A percentile compares a stretch with the other conserved stretches of the same genome.
phyloP scores from a whole-genome alignment of 2,113 vertebrate species.

The Forbesichthys papilliferus region DNA sequence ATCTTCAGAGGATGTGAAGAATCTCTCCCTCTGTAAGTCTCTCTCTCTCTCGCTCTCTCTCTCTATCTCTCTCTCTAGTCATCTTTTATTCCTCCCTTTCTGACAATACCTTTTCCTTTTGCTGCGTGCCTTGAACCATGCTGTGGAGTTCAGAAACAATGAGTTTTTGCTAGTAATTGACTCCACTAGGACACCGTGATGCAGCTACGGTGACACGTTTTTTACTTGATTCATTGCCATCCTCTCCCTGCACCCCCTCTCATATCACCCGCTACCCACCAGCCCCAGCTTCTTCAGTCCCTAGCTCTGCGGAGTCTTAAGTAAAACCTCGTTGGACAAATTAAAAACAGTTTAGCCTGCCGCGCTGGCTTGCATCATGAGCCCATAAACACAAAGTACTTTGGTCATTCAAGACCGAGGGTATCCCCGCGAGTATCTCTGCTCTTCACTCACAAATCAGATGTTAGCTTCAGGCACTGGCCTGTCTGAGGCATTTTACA shows the following conservation, averaged over 20 bases:
- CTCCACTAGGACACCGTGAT: slow-evolving; percentile 70
- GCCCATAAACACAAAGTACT: slow-evolving; percentile 78
- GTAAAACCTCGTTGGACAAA: slow-evolving; percentile 83
- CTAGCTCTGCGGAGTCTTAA: slow-evolving; percentile 75
- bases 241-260: slow-evolving; percentile 49
- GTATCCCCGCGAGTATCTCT: slow-evolving; percentile 74
- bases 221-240: slow-evolving; percentile 76
- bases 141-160: slow-evolving; percentile 38
- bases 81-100: slow-evolving; percentile 40
- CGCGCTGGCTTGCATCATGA: slow-evolving; percentile 80
- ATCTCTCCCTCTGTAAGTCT: neutral
- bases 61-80: slow-evolving; percentile 7
- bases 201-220: slow-evolving; percentile 74
- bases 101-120: slow-evolving; percentile 43
- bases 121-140: slow-evolving; percentile 21
- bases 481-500: slow-evolving; percentile 47
- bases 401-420: slow-evolving; percentile 70
- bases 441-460: slow-evolving; percentile 79
- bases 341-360: slow-evolving; percentile 82
- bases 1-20: slow-evolving; percentile 23
- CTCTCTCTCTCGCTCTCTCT: slow-evolving; percentile 1
- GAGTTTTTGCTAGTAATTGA: slow-evolving; percentile 66
- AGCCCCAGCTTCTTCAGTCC: neutral
- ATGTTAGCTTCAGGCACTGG: slow-evolving; percentile 44
- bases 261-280: slow-evolving; percentile 31